A percentile compares a stretch with the other conserved stretches of the same genome.
Conservation (phyloP, 2,113 vertebrate genomes). For the Pollimyrus isidori region DNA sequence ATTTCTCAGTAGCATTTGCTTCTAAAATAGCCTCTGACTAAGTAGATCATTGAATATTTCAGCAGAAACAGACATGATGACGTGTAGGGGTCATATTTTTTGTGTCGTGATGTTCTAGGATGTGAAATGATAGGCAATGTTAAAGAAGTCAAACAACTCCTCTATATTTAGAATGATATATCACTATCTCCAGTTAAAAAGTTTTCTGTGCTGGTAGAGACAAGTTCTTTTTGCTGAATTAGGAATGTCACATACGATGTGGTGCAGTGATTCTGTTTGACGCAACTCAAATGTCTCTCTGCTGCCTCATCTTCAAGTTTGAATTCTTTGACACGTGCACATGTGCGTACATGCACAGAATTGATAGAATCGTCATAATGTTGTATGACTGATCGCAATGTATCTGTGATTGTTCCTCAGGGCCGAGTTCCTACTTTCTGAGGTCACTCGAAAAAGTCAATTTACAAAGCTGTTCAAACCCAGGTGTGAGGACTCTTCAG, state of each 20-base stretch:
- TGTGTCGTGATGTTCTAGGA: not conserved
- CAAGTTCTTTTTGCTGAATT: conserved; percentile 7
- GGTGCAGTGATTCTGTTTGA: conserved; percentile 2
- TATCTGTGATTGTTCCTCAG: not conserved
- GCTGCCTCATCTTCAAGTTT: not conserved
- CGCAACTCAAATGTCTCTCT: not conserved
- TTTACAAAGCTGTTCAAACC: not conserved
- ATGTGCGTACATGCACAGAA: not conserved
- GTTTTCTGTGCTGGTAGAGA: not conserved
- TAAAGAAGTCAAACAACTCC: conserved; percentile 18
- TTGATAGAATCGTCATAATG: not conserved
- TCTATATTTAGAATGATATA: conserved; percentile 24
- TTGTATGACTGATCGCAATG: not conserved
- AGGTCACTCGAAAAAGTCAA: not conserved
- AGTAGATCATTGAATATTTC: conserved; percentile 24
- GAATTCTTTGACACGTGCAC: not conserved
- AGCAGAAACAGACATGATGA: conserved; percentile 2
- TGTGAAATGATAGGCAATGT: not conserved
- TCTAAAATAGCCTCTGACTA: conserved; percentile 13
- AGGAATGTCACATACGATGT: not conserved
- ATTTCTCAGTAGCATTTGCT: not conserved
- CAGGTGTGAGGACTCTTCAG: too few relatives aligned
- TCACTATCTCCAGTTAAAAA: not conserved
- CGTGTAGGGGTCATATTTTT: not conserved
- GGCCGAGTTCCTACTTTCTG: not conserved